These are phyloP conservation scores for Drosophila nr. perissopoda DNA, from an alignment of 2,888 invertebrate genomes.

Conservation along the genomic window DNA sequence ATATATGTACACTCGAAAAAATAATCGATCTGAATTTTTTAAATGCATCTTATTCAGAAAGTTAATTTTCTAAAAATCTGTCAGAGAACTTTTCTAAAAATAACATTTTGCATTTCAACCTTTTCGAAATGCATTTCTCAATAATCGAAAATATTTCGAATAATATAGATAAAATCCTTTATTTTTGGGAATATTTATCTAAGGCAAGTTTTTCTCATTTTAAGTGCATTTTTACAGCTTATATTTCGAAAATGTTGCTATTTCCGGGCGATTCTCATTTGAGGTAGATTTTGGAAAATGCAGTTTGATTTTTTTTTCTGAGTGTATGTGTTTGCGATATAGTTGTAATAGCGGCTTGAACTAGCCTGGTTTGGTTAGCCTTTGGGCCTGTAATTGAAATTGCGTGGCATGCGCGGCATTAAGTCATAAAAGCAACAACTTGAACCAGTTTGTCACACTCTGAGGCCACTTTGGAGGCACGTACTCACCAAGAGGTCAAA, in stretches of 20 bases:
- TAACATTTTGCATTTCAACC: no score
- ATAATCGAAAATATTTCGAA: no score
- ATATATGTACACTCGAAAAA: neutral
- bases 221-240: no score
- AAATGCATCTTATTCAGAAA: neutral
- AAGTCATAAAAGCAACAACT: slow-evolving; percentile 72
- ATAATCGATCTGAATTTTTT: no score
- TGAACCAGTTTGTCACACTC: slow-evolving; percentile 83
- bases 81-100: no score
- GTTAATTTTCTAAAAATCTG: neutral
- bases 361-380: slow-evolving; percentile 34
- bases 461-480: slow-evolving; percentile 75
- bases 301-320: neutral
- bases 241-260: neutral
- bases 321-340: neutral
- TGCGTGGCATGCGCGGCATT: slow-evolving; percentile 78
- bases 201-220: no score
- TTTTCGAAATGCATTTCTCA: no score
- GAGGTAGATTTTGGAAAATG: neutral
- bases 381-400: slow-evolving; percentile 70
- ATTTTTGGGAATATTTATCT: no score
- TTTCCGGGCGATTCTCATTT: neutral
- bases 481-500: slow-evolving; percentile 78
- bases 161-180: no score
- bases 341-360: slow-evolving; percentile 10